Base-by-base conservation (phyloP, 2,113 vertebrate genomes). In the Herpetotheres cachinnans region DNA sequence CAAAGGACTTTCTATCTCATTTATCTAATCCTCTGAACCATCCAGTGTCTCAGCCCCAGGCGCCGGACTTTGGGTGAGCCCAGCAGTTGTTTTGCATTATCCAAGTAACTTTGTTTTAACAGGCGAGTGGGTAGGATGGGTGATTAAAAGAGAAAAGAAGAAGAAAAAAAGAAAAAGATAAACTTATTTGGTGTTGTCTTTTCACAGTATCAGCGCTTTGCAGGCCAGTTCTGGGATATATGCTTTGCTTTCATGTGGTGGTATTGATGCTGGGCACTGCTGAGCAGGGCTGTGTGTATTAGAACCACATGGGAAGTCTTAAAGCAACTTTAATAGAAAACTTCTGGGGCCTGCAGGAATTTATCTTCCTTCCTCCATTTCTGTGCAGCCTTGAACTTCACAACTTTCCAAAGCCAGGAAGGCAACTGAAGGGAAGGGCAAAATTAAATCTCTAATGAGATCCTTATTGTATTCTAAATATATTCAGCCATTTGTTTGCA, bases 231-330 rank as follows among this genome's bases (percentile, higher is more conserved):
- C 61, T 90, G 79, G 95, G 86, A 71, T 94, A 46, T 92, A 87
- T 82, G 77, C 71, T 29, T 49, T 40, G 74, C 96, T 97, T 97
- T 97, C 95, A 97, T 96, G 97, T 96, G 97, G 95, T 74, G 82
- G n/a, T 83, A 38, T 88, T 85, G 69, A 91, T 89, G 97, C 95
- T 81, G 95, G 94, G 95, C 95, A 87, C 95, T 96, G 96, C 95
- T 96, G 91, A 80, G 82, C 80, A 4, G 83, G 93, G 77, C 74
- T 90, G 69, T 67, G 84, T 85, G 94, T 91, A 93, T 96, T 95
- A 79, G 90, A 97, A 94, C 97, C 97, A 96, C 95, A 86, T 97
- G 97, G 85, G 76, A 93, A 94, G 44, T 56, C 91, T 96, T 79
- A 79, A 82, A 95, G 62, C 56, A 74, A 13, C 42, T 91, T 71